Percentiles rank a stretch among this genome's conserved stretches.
Evolutionary conservation across 2,113 vertebrate species (phyloP).

Genomic region (Saguinus midas): DNA sequence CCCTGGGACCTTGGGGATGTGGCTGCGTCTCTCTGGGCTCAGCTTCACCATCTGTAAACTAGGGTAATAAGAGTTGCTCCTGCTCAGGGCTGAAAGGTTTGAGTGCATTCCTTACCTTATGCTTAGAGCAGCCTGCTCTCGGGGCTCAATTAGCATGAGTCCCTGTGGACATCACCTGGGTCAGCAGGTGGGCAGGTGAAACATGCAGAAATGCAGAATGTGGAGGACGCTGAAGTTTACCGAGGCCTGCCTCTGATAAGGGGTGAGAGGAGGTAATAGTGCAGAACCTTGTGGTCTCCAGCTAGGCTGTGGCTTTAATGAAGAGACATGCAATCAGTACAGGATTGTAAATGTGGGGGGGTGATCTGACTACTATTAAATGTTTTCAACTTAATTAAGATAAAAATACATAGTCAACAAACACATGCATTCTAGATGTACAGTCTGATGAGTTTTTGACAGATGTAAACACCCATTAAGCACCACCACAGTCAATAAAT

Average conservation of each 20-base stretch:
- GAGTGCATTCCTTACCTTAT: too few relatives aligned
- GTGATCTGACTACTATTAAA: not conserved
- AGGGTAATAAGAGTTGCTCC: not conserved
- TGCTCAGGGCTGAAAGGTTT: too few relatives aligned
- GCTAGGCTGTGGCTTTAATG: not conserved
- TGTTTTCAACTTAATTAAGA: not conserved
- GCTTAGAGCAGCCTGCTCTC: rapidly evolving
- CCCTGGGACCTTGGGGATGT: too few relatives aligned
- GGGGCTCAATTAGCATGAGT: not conserved
- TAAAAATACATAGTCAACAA: not conserved
- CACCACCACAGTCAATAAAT: not conserved
- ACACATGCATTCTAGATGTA: too few relatives aligned
- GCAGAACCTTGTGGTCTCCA: not conserved
- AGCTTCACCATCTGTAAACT: not conserved
- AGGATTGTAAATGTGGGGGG: rapidly evolving
- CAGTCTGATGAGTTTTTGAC: not conserved
- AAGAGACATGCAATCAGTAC: not conserved
- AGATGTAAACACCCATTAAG: not conserved
- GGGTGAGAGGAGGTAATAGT: not conserved
- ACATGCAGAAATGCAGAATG: not conserved
- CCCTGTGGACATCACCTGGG: not conserved
- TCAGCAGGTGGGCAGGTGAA: too few relatives aligned
- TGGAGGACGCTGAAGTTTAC: not conserved
- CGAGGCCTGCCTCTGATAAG: too few relatives aligned
- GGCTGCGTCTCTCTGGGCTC: not conserved